phyloP scores from a whole-genome alignment of 2,888 invertebrate genomes.

The Graphium colonna region DNA sequence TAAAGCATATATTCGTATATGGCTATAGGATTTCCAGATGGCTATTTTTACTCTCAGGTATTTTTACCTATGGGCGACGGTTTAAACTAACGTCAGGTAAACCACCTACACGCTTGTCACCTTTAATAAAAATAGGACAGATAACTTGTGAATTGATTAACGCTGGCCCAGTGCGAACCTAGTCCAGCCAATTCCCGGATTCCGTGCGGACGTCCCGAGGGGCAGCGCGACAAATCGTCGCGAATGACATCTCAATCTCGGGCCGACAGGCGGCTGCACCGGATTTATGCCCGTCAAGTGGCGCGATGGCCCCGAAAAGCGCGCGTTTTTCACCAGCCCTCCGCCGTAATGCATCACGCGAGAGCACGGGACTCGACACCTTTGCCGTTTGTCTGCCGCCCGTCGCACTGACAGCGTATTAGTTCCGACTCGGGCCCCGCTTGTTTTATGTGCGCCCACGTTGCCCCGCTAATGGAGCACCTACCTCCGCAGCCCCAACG shows the following conservation, averaged over 20 bases:
- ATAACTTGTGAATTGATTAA: no score
- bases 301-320: conserved; percentile 30
- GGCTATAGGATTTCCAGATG: no score
- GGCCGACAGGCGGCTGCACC: conserved; percentile 28
- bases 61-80: no score
- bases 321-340: conserved; percentile 35
- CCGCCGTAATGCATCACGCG: conserved; percentile 31
- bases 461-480: conserved; percentile 3
- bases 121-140: no score
- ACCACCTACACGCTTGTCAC: no score
- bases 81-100: no score
- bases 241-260: conserved; percentile 51
- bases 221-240: conserved; percentile 35
- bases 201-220: conserved; percentile 18
- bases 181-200: no score
- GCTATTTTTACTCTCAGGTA: no score
- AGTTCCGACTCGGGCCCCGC: conserved; percentile 6
- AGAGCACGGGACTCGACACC: conserved; percentile 18
- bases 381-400: conserved; percentile 13
- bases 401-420: conserved; percentile 11
- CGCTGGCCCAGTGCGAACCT: no score
- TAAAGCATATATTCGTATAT: no score
- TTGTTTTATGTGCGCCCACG: conserved; percentile 5
- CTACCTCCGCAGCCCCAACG: background rate
- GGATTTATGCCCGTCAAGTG: conserved; percentile 39